These are phyloP conservation scores for Cephalopholis sonnerati DNA, from an alignment of 2,113 vertebrate species.

Conservation along the genomic window DNA sequence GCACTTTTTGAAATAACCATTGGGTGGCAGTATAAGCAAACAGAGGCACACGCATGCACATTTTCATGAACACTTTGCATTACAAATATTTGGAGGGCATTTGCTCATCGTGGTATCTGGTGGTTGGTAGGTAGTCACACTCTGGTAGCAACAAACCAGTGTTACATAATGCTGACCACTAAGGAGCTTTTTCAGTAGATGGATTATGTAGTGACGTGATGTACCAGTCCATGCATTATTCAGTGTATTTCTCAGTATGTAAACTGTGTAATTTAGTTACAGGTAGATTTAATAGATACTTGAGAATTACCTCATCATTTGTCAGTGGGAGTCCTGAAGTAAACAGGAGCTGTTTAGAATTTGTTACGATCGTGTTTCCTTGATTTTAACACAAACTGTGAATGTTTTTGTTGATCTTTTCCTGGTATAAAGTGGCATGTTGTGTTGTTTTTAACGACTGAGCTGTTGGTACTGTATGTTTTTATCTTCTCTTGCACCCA, in stretches of 20 bases:
- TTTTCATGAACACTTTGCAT: constrained; percentile 40
- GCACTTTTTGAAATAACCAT: constrained; percentile 39
- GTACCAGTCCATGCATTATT: not conserved
- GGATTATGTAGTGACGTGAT: constrained; percentile 42
- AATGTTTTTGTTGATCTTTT: constrained; percentile 27
- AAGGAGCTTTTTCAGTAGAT: constrained; percentile 43
- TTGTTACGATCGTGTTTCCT: not conserved
- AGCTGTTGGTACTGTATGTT: constrained; percentile 59
- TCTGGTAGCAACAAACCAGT: constrained; percentile 62
- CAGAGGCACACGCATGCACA: not conserved
- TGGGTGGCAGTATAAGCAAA: constrained; percentile 60
- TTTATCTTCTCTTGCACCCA: constrained; percentile 62
- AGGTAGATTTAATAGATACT: not conserved
- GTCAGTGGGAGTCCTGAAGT: constrained; percentile 21
- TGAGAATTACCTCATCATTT: constrained; percentile 18
- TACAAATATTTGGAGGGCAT: constrained; percentile 63
- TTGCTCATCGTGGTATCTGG: constrained; percentile 50
- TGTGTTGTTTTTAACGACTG: constrained; percentile 37
- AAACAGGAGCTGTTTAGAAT: constrained; percentile 11
- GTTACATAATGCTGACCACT: constrained; percentile 62
- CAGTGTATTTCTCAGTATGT: not conserved
- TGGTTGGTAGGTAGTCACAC: constrained; percentile 62
- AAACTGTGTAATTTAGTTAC: constrained; percentile 11
- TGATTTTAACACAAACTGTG: constrained; percentile 28
- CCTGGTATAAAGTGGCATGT: not conserved